Evolutionary conservation across 2,113 vertebrate species (phyloP).

Genomic region (Lagopus leucura): DNA sequence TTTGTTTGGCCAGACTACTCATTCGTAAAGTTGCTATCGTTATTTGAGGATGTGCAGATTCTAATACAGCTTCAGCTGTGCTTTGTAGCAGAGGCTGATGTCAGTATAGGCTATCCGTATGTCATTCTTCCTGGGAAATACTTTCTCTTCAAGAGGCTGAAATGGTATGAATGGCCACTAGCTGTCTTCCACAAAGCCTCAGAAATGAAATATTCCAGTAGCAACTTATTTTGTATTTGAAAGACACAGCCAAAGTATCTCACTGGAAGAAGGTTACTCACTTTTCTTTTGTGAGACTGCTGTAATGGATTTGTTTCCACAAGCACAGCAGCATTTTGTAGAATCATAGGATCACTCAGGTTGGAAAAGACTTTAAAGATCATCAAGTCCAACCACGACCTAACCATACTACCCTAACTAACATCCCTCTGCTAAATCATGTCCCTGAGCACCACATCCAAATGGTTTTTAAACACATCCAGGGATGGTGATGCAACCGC

Average conservation of each 20-base stretch:
- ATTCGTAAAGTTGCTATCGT: accelerated
- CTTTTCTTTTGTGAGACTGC: background rate
- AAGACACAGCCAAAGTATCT: background rate
- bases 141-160: background rate
- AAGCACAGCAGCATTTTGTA: background rate
- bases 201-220: background rate
- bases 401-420: no score
- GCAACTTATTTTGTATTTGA: background rate
- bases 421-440: no score
- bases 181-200: background rate
- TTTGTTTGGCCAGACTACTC: background rate
- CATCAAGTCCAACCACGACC: no score
- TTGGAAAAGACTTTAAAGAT: no score
- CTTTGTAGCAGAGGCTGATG: background rate
- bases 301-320: background rate
- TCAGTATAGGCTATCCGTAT: background rate
- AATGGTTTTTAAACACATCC: no score
- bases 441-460: no score
- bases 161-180: background rate
- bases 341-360: background rate
- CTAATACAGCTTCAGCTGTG: background rate
- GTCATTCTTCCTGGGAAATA: background rate
- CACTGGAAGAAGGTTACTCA: background rate
- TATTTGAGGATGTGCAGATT: background rate
- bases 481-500: no score